Base-by-base conservation (phyloP, 2,113 vertebrate genomes). In the Dicerorhinus sumatrensis region DNA sequence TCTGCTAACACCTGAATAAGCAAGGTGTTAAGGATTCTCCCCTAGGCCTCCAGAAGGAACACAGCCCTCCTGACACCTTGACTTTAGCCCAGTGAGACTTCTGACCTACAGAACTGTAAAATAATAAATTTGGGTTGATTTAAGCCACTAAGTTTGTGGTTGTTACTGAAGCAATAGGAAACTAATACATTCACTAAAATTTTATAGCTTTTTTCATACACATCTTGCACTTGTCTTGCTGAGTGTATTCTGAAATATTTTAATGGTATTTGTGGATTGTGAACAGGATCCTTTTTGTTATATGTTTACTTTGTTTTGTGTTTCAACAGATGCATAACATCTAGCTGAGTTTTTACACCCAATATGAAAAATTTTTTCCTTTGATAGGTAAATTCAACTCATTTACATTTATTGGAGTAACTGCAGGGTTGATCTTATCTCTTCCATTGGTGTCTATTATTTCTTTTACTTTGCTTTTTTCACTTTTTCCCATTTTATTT, bases 401-500 rank as follows among this genome's bases (percentile, higher is more conserved):
- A 70, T 70, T 39, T n/a, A 42, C 36, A 54, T 62, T 70, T 79
- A 62, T 62, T 33, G 3, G 23, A 84, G 42, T 36, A 80, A 77
- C 60, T 79, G 33, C 33, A 60, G 11, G 60, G 33, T 91, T 65
- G 63, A 70, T 17, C 42, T 70, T 72, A 42, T 46, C 81, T 65
- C 73, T 95, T 72, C 33, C 73, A 62, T 54, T 51, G 8, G n/a
- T 67, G 25, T 36, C 25, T 67, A 42, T 67, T 36, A 18, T 51
- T 85, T 85, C 77, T 42, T 91, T 77, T 33, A 69, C 88, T 72
- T 62, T 33, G 33, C 54, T 91, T 86, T 87, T 91, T 56, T n/a
- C 65, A 54, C n/a, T 80, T 63, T 42, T 63, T 73, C 56, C 29
- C n/a, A 65, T 81, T 95, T 77, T 87, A 54, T 72, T 91, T 80